Base-by-base conservation (phyloP, 1,140 invertebrate genomes). In the Drosophila ogumai region DNA sequence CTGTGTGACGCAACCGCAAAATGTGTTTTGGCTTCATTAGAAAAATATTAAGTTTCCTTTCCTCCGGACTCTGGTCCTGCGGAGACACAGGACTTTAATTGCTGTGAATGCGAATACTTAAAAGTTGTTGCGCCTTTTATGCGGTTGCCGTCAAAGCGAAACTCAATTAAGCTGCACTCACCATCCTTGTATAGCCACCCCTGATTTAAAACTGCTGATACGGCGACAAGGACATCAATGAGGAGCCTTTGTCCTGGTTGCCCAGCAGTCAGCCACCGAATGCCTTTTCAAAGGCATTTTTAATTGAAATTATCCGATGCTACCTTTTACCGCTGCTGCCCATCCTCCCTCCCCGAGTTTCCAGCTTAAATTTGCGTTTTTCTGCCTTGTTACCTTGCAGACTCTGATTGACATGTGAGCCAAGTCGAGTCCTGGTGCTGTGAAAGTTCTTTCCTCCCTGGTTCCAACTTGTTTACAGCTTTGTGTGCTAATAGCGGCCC, bases 111-210 rank as follows among this genome's bases (percentile, higher is more conserved):
- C 72, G 85, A 90, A 90, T 75, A 90, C 85, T 85, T 90, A 90
- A 90, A 90, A 90, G 81, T 90, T 81, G 81, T 81, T 81, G 78
- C 78, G 78, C 78, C 85, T 90, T 90, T 85, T 81, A 79, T 90
- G 85, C 78, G 85, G 85, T 90, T 90, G 86, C 86, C 81, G 85
- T 90, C 85, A 90, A 90, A 90, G 85, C 78, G 81, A 90, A 90
- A 90, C 85, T 90, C 85, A 90, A 90, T 90, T 90, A 90, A 90
- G 85, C 85, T 72, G 81, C 84, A 66, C 46, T 47, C 72, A 36
- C 19, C 28, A 58, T 17, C 46, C 46, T 9, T 28, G 8, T n/a
- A 17, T 1, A 66, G 46, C 41, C 66, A 55, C 32, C 47, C 47
- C 55, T 68, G 86, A 90, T 90, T 87, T 81, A 60, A 90, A 90